These are phyloP conservation scores for Euwallacea fornicatus DNA, from an alignment of 1,140 invertebrate genomes.

Conservation along the genomic window DNA sequence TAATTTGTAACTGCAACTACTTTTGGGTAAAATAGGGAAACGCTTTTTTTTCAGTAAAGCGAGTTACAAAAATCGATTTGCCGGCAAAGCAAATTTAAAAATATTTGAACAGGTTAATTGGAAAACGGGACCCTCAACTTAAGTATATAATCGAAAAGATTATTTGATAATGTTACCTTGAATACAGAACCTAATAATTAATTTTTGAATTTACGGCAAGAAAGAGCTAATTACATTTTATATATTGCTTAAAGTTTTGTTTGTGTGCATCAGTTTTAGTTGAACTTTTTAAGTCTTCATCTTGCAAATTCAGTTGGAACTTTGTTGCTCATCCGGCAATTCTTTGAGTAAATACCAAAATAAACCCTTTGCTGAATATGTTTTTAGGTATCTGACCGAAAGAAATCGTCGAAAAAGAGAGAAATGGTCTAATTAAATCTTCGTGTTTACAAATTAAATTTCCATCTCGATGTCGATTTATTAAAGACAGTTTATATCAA, in stretches of 20 bases:
- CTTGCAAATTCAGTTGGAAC: background rate
- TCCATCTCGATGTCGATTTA: conserved; percentile 1
- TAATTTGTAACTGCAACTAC: too few relatives aligned
- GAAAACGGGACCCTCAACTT: conserved; percentile 6
- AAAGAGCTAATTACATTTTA: conserved; percentile 10
- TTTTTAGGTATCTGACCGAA: background rate
- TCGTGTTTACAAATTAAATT: conserved; percentile 10
- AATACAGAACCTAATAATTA: conserved; percentile 10
- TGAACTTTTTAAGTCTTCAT: background rate
- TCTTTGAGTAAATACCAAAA: too few relatives aligned
- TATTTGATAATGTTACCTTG: background rate
- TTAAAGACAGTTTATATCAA: conserved; percentile 12
- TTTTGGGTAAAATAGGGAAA: too few relatives aligned
- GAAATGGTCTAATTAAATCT: background rate
- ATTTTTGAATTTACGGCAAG: background rate
- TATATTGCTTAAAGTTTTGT: background rate
- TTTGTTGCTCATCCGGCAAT: too few relatives aligned
- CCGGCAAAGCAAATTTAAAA: conserved; percentile 7
- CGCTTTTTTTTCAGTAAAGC: too few relatives aligned
- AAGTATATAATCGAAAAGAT: conserved; percentile 7
- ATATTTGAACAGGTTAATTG: conserved; percentile 10
- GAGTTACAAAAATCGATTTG: background rate
- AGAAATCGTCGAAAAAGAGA: background rate
- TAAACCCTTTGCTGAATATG: too few relatives aligned
- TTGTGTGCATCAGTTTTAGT: background rate